These are phyloP conservation scores for Salmo trutta DNA, from an alignment of 2,797 vertebrate species.

Conservation along the genomic window DNA sequence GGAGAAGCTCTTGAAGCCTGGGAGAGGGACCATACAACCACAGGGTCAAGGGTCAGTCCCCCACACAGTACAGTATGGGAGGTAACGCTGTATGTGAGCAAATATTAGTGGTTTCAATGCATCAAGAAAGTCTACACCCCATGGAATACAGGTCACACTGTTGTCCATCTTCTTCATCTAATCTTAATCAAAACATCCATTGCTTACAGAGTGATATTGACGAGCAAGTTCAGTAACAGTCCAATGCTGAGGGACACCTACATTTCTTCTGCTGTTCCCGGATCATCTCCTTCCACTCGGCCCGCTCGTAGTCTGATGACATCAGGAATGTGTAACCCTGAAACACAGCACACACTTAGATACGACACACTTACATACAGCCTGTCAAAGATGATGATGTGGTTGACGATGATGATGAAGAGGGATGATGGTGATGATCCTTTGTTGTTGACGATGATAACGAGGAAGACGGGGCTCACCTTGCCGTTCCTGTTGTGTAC, in stretches of 20 bases:
- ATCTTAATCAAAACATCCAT: too few species aligned
- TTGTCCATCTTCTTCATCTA: too few species aligned
- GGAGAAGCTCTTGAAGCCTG: constrained; percentile 92
- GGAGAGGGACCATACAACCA: constrained; percentile 15
- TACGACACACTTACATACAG: neutral
- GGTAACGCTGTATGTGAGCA: too few species aligned
- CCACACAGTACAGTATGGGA: neutral
- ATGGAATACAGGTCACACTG: too few species aligned
- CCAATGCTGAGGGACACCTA: constrained; percentile 64
- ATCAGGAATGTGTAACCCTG: constrained; percentile 94
- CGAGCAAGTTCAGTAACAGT: neutral
- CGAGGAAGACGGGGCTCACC: constrained; percentile 69
- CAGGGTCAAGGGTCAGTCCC: neutral
- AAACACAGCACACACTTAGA: constrained; percentile 21
- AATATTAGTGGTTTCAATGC: too few species aligned
- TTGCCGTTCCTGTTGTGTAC: constrained; percentile 92
- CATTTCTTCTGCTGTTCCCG: constrained; percentile 98
- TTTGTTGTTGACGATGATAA: neutral
- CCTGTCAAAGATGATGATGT: neutral
- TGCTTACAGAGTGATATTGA: neutral
- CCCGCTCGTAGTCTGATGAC: constrained; percentile 95
- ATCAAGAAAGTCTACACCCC: too few species aligned
- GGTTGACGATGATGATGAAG: neutral
- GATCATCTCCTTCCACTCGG: constrained; percentile 93
- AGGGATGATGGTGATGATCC: neutral